Evolutionary conservation across 2,113 vertebrate species (phyloP).

Genomic region (Sakesphorus luctuosus): DNA sequence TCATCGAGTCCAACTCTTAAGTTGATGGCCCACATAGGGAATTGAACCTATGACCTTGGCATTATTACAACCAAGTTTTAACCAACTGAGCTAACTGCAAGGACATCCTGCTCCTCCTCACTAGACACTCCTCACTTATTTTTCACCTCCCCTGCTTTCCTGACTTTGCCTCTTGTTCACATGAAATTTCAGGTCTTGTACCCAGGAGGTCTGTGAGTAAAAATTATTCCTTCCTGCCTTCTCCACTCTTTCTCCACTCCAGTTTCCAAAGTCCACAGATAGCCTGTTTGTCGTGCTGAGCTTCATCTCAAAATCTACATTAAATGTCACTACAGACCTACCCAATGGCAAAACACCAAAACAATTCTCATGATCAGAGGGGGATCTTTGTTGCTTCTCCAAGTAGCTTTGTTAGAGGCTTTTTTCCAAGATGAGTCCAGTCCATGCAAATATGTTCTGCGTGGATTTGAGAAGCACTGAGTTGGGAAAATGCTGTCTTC

Average conservation of each 20-base stretch:
- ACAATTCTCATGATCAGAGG: background rate
- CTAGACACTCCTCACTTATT: rapidly evolving
- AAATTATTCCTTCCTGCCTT: background rate
- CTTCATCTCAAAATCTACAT: background rate
- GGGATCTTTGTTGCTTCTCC: background rate
- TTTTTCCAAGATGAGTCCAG: background rate
- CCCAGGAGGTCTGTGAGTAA: background rate
- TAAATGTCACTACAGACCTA: background rate
- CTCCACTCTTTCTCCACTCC: background rate
- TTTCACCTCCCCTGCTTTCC: background rate
- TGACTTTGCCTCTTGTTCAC: background rate
- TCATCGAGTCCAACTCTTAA: no score
- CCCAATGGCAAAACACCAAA: background rate
- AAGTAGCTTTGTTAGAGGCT: background rate
- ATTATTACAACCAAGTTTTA: no score
- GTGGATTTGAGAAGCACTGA: background rate
- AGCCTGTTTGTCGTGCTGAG: background rate
- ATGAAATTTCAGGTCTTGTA: background rate
- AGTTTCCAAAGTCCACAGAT: background rate
- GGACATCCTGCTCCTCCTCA: background rate
- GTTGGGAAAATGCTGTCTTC: background rate
- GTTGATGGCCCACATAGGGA: no score
- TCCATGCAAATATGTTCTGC: background rate
- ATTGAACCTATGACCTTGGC: no score
- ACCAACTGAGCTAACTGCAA: no score